Conservation (phyloP, 1,140 invertebrate species). For the Aethina tumida region DNA sequence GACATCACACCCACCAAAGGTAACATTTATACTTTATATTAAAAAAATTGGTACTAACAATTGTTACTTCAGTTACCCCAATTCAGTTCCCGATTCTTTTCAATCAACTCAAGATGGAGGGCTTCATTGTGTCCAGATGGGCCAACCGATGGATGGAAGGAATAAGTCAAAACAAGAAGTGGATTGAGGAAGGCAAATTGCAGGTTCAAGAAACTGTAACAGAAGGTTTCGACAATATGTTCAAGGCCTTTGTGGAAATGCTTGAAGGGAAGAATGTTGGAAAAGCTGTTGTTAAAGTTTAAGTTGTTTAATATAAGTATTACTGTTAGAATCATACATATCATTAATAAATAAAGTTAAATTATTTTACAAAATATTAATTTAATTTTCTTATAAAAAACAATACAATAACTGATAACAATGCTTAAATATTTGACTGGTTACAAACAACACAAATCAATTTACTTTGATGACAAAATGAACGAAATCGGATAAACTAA, state of each 20-base stretch:
- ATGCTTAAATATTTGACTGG: no score
- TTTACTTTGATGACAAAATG: no score
- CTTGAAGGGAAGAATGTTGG: conserved; percentile 52
- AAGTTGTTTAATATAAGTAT: no score
- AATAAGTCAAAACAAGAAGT: conserved; percentile 45
- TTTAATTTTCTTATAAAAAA: no score
- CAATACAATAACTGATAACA: no score
- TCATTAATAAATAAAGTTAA: no score
- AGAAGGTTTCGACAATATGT: conserved; percentile 60
- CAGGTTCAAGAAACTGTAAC: conserved; percentile 52
- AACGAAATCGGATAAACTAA: no score
- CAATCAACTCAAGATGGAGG: conserved; percentile 52
- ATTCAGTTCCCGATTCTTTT: conserved; percentile 16
- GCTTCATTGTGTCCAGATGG: conserved; percentile 52
- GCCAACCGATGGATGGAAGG: conserved; percentile 47
- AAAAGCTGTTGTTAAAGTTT: conserved; percentile 47
- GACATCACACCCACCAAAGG: conserved; percentile 29
- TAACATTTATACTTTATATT: conserved; percentile 50
- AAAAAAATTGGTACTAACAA: conserved; percentile 43
- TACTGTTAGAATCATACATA: no score
- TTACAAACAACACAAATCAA: no score
- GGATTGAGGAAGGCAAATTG: conserved; percentile 45
- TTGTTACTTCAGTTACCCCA: conserved; percentile 27
- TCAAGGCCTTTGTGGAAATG: conserved; percentile 51
- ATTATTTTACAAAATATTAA: no score